Base-by-base conservation (phyloP, 2,113 vertebrate genomes). In the Rana temporaria region DNA sequence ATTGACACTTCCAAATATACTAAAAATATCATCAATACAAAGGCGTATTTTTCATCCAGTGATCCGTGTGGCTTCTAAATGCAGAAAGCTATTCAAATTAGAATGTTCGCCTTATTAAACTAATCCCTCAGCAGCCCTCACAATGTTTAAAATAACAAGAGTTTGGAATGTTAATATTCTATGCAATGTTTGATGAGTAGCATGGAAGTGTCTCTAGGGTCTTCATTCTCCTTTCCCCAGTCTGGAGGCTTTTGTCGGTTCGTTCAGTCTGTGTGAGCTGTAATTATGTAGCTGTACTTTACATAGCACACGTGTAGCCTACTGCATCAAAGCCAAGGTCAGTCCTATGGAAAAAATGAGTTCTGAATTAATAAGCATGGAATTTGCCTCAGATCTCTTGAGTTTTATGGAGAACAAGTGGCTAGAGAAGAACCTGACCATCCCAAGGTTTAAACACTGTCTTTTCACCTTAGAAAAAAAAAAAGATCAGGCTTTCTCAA, bases 291-390 rank as follows among this genome's bases (percentile, higher is more conserved):
- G 4, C 24, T 56, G 52, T 30, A 53, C 18, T 32, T 57, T 55
- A 30, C 53, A 15, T 57, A 19, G 52, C 53, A 32, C 17, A 12
- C 26, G n/a, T 57, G 26, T 56, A 73, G 17, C 17, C 14, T 48
- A 55, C 26, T 53, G 48, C 20, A 32, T 24, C 48, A 53, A 8
- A 17, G n/a, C 66, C 42, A 70, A 73, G 70, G 70, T 73, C 70
- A 73, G 18, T 32, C 70, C 53, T 14, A 19, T 34, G n/a, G 26
- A 19, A 73, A 19, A 17, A n/a, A 57, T 73, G 30, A 57, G 9
- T 57, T 73, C 52, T 57, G 53, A 73, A 73, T 73, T 56, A 53
- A 73, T 73, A 56, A 57, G 8, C 19, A 11, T 34, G 24, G 30
- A 73, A 55, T 52, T 22, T 24, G 69, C 53, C 24, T 18, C 4